A percentile compares a stretch with the other conserved stretches of the same genome.
phyloP scores from a whole-genome alignment of 2,113 vertebrate genomes.

The Oryzias javanicus region DNA sequence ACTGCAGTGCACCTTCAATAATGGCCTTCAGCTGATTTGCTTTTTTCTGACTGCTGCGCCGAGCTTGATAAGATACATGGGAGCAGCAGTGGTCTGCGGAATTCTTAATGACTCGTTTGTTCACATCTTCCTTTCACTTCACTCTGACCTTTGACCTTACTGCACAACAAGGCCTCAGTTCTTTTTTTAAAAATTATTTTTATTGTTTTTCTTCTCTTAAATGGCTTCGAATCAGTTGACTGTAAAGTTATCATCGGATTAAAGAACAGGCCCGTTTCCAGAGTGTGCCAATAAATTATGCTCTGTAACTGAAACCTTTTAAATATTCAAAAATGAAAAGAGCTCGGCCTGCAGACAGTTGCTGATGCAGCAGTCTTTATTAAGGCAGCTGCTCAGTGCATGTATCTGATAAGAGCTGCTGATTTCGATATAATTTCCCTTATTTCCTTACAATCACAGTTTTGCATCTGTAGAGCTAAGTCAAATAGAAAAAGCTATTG shows the following conservation, averaged over 20 bases:
- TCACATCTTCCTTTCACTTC: conserved; percentile 16
- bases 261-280: conserved; percentile 21
- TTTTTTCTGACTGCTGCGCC: conserved; percentile 19
- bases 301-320: conserved; percentile 20
- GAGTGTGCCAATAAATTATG: conserved; percentile 19
- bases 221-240: background rate
- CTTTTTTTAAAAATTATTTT: no score
- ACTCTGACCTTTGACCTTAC: conserved; percentile 33
- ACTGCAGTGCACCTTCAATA: conserved; percentile 22
- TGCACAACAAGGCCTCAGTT: conserved; percentile 2
- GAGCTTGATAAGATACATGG: conserved; percentile 13
- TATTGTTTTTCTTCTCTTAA: conserved; percentile 8
- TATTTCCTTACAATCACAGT: background rate
- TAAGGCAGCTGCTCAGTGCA: conserved; percentile 6
- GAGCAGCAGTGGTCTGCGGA: background rate
- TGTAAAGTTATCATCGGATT: no score
- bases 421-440: background rate
- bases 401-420: background rate
- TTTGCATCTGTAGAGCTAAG: background rate
- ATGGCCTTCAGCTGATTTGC: conserved; percentile 37
- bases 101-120: conserved; percentile 33
- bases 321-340: conserved; percentile 18
- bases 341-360: background rate
- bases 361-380: conserved; percentile 3
- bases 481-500: background rate